Evolutionary conservation across 2,888 invertebrate species (phyloP).

Genomic region (Lepidocyrtinus sp.): DNA sequence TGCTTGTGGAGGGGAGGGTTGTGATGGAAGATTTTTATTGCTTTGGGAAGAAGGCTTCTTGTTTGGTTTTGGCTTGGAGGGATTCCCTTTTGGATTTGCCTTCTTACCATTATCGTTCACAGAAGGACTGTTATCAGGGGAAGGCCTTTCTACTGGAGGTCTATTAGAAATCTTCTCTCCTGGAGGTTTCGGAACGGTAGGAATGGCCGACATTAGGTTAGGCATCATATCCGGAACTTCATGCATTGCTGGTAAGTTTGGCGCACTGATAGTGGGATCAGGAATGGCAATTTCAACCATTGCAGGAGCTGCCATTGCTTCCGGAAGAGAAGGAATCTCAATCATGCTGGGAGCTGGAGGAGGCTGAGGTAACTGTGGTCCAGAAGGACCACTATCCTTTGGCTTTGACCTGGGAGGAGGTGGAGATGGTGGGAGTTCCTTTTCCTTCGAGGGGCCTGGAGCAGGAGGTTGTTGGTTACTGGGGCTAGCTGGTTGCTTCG

Average conservation of each 20-base stretch:
- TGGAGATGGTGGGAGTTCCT: too few relatives aligned
- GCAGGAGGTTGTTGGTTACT: too few relatives aligned
- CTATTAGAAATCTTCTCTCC: not conserved
- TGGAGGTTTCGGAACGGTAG: not conserved
- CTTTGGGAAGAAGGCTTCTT: not conserved
- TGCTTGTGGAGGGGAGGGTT: not conserved
- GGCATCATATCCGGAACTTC: not conserved
- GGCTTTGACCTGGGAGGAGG: too few relatives aligned
- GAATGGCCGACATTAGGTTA: not conserved
- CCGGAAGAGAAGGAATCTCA: not conserved
- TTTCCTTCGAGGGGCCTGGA: not conserved
- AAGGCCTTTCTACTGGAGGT: not conserved
- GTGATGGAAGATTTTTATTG: not conserved
- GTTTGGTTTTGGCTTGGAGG: conserved; percentile 1
- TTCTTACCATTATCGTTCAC: not conserved
- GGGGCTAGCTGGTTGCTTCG: too few relatives aligned
- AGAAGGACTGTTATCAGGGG: not conserved
- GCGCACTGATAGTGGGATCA: not conserved
- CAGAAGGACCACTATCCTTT: not conserved
- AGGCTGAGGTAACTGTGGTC: not conserved
- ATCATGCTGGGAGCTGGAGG: not conserved
- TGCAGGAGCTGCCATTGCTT: not conserved
- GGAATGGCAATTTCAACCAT: not conserved
- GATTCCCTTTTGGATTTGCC: not conserved
- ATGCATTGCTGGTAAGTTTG: not conserved